Conservation (phyloP, 30 jellyfish, hydroid and myxozoan genomes). For the Cassiopea andromeda region DNA sequence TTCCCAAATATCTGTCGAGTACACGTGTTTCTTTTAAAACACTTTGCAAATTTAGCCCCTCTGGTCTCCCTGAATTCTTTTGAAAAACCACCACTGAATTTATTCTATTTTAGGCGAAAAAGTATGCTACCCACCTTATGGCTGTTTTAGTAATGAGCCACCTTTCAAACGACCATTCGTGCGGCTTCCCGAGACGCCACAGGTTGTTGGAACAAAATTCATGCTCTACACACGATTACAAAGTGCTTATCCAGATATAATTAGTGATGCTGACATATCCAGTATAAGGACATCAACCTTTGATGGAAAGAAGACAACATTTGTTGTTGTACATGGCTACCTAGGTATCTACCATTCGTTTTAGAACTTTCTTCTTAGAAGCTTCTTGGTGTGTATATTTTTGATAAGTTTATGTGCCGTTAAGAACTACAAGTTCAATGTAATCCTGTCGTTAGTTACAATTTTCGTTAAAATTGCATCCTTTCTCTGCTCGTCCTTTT, state of each 20-base stretch:
- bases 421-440: no score
- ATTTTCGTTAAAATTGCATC: no score
- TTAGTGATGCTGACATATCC: slow-evolving; percentile 38
- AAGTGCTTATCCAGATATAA: slow-evolving; percentile 22
- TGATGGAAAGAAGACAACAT: slow-evolving; percentile 65
- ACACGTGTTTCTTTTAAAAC: no score
- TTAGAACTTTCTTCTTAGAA: no score
- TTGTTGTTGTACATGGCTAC: slow-evolving; percentile 74
- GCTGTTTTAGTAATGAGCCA: slow-evolving; percentile 75
- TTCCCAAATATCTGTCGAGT: no score
- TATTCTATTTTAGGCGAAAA: slow-evolving; percentile 33
- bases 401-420: no score
- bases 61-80: no score
- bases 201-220: slow-evolving; percentile 60
- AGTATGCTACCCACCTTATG: slow-evolving; percentile 84
- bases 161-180: slow-evolving; percentile 74
- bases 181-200: slow-evolving; percentile 81
- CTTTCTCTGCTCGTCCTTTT: no score
- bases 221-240: slow-evolving; percentile 58
- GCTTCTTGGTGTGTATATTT: no score
- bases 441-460: no score
- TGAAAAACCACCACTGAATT: no score
- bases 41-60: no score
- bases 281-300: slow-evolving; percentile 56
- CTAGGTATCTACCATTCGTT: slow-evolving; percentile 40